Base-by-base conservation (phyloP, 2,888 invertebrate species). In the Hipparchia sbordonii region DNA sequence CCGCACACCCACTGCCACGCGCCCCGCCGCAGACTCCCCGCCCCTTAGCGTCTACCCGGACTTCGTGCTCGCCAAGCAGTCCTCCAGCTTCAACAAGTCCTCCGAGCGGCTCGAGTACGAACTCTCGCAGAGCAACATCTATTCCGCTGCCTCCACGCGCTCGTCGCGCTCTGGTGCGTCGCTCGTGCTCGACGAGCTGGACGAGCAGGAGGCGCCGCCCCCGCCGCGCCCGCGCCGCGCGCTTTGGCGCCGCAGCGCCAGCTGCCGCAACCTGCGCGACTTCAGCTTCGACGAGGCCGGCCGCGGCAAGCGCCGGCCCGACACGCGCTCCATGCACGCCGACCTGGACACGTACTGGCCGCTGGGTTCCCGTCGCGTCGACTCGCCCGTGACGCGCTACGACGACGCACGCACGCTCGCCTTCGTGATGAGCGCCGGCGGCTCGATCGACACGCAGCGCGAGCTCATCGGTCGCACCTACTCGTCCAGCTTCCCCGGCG, bases 401-500 rank as follows among this genome's bases (percentile, higher is more conserved):
- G 96, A 76, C 87, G 90, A 96, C 82, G 95, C 94, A 77, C 89
- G 92, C 57, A 89, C 93, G 74, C 96, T 97, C 84, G 96, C 96
- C 62, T 96, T 96, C 9, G 92, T 96, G 39, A 94, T 74, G 94
- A 79, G 78, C 67, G 63, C 75, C 9, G 66, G 72, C 52, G 95
- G 78, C 95, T 95, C 79, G 74, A 57, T 74, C 74, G 97, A 97
- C 84, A 94, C 95, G 7, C 95, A 95, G 82, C 95, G 96, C 83
- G 96, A 96, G 83, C 94, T 96, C 80, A 82, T 89, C 76, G 95
- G 95, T 68, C 97, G 97, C 86, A 96, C 97, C 6, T 97, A 97
- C 89, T 97, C 97, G 39, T 97, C 97, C 77, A 97, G 97, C 86
- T 98, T 97, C 87, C 98, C 98, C 39, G 97, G 97, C 72, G 97